phyloP scores from a whole-genome alignment of 2,113 vertebrate genomes.

The Takifugu bimaculatus region DNA sequence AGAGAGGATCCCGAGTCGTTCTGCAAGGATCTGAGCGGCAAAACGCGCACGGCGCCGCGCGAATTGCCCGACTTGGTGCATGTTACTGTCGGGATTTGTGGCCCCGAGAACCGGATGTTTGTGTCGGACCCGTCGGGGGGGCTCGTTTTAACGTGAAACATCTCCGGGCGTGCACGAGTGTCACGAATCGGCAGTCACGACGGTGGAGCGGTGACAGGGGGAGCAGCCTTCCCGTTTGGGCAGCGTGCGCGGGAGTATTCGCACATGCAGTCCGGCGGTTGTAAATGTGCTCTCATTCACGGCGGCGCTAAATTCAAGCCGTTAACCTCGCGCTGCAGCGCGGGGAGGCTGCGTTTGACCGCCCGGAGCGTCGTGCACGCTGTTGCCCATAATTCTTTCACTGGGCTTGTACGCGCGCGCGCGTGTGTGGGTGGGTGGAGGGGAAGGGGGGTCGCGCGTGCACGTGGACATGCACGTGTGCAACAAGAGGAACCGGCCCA shows the following conservation, averaged over 20 bases:
- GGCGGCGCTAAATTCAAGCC: conserved; percentile 39
- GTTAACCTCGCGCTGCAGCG: conserved; percentile 52
- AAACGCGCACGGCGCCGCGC: conserved; percentile 14
- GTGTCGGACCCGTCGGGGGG: conserved; percentile 13
- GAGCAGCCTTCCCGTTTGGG: conserved; percentile 24
- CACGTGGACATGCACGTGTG: conserved; percentile 31
- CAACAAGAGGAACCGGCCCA: conserved; percentile 2
- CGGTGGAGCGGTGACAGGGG: conserved; percentile 35
- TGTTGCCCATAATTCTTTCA: conserved; percentile 37
- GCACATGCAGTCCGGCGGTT: conserved; percentile 38
- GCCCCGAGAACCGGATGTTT: conserved; percentile 4
- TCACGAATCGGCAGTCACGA: conserved; percentile 65
- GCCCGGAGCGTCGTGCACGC: conserved; percentile 42
- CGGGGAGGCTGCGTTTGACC: conserved; percentile 44
- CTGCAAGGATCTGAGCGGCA: conserved; percentile 7
- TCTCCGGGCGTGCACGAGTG: conserved; percentile 23
- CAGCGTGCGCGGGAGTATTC: conserved; percentile 37
- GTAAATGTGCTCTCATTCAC: conserved; percentile 57
- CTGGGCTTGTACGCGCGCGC: conserved; percentile 15
- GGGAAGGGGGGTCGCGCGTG: conserved; percentile 25
- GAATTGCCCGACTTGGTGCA: conserved; percentile 13
- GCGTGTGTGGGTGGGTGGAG: background rate
- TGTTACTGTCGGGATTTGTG: conserved; percentile 20
- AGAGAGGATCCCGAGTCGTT: conserved; percentile 13
- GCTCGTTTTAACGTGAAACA: conserved; percentile 7